Evolutionary conservation across 2,797 vertebrate genomes (phyloP).

Genomic region (Myotis findleyi): DNA sequence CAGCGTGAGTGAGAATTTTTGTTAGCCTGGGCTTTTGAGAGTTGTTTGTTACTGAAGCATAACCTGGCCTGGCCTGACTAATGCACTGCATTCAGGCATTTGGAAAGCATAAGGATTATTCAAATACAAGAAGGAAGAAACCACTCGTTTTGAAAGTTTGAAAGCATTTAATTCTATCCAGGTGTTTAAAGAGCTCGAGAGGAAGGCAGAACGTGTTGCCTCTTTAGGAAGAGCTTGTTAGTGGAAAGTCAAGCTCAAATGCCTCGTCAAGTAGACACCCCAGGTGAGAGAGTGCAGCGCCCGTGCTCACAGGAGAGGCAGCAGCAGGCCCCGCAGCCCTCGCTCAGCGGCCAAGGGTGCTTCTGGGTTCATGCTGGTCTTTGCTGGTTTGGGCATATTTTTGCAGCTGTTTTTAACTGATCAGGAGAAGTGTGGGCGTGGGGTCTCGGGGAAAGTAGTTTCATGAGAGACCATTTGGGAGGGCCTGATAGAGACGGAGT

Average conservation of each 20-base stretch:
- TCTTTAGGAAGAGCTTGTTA: background rate
- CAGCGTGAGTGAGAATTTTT: background rate
- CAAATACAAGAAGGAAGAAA: background rate
- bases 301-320: background rate
- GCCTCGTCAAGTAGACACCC: background rate
- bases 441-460: background rate
- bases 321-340: rapidly evolving
- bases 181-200: background rate
- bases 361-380: background rate
- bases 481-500: background rate
- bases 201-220: background rate
- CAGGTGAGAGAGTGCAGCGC: rapidly evolving
- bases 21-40: background rate
- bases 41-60: background rate
- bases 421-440: background rate
- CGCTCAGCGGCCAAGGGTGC: background rate
- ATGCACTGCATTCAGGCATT: rapidly evolving
- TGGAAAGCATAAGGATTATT: background rate
- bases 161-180: background rate
- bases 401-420: conserved; percentile 1
- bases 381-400: background rate
- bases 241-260: background rate
- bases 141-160: background rate
- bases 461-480: background rate
- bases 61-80: background rate